Evolutionary conservation across 2,797 vertebrate genomes (phyloP), one percentile per base, ranked within the genome.

Genomic region (Gallinago stenura): DNA sequence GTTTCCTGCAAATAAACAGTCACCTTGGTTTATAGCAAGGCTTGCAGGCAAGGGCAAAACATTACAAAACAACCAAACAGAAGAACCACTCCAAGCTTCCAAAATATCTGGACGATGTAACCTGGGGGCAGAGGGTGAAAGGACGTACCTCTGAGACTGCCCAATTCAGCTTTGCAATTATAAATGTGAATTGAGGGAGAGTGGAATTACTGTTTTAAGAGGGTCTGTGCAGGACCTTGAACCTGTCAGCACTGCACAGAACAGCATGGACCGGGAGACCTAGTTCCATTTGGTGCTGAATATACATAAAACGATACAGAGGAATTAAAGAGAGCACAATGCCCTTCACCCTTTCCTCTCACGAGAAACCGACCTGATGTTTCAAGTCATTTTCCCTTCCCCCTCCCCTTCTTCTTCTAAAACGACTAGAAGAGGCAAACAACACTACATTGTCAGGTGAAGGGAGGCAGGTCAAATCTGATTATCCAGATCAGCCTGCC

Each of bases 231-330:
- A 51, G 60, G 75, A 64, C 86, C 64, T 46, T 17, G 60, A 72
- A 41, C 16, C n/a, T 85, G 31, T 35, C 31, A 77, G 62, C 37
- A 33, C 39, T n/a, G 64, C 0, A 0, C 10, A n/a, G 24, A 89
- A 8, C 31, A 35, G 54, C 0, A 1, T 7, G 41, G 48, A 91
- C 64, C 15, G 12, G 8, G 5, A 62, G 20, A 18, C 4, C n/a
- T 64, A 75, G 13, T 85, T 57, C 84, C 41, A 71, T 43, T 64
- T 10, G 25, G 46, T 8, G 10, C 46, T 62, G 54, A 89, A 61
- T 6, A 46, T 5, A 43, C 0, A 77, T 28, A 61, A 37, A 24
- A 17, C 2, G 53, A 70, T 31, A 87, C 2, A 0, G 3, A 33
- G 4, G n/a, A 70, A 53, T 22, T 39, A 30, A 57, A 75, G 6